Evolutionary conservation across 2,113 vertebrate species (phyloP).

Genomic region (Pterocles burchelli): DNA sequence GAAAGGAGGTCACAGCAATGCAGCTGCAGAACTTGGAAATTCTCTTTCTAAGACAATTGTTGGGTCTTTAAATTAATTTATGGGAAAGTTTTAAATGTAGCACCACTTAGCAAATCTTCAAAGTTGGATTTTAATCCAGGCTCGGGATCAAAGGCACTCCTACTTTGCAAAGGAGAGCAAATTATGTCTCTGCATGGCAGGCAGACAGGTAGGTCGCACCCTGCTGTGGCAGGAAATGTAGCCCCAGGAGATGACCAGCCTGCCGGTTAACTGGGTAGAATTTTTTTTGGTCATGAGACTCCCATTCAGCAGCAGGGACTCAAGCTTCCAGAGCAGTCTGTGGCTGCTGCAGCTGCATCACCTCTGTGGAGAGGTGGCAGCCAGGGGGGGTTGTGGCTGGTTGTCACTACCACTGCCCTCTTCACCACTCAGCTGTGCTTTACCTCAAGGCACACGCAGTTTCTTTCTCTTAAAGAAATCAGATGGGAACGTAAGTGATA

Average conservation of each 20-base stretch:
- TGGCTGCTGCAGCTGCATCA: rapidly evolving
- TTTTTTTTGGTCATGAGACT: background rate
- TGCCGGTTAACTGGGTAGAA: background rate
- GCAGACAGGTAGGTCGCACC: background rate
- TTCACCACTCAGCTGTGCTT: background rate
- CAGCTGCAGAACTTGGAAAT: background rate
- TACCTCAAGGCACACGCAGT: background rate
- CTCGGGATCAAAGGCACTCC: slow-evolving; percentile 2
- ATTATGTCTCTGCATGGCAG: background rate
- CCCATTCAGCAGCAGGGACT: background rate
- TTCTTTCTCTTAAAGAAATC: background rate
- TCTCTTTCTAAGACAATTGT: background rate
- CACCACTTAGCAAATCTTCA: background rate
- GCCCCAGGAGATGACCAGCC: background rate
- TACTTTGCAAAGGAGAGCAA: slow-evolving; percentile 11
- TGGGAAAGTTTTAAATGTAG: background rate
- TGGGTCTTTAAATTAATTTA: background rate
- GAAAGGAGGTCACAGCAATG: background rate
- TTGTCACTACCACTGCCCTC: background rate
- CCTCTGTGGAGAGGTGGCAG: background rate
- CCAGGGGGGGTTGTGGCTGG: background rate
- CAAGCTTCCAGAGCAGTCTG: rapidly evolving
- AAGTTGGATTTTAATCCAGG: background rate
- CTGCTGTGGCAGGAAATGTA: background rate
- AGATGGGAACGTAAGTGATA: background rate